A percentile compares a stretch with the other conserved stretches of the same genome.
Evolutionary conservation across 2,797 vertebrate species (phyloP).

Genomic region (Triplophysa yarkandensis): DNA sequence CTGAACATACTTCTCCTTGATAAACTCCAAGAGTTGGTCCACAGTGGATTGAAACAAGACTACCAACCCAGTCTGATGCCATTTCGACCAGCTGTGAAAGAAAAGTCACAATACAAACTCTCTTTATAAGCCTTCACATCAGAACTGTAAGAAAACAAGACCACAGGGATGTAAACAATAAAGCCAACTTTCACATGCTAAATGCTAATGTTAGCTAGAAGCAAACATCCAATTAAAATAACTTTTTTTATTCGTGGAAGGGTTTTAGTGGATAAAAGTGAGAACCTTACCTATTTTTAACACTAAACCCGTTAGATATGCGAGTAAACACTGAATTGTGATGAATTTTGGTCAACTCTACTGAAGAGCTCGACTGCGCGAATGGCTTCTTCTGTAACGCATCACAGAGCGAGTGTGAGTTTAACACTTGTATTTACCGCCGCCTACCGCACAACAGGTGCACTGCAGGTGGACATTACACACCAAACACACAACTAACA

Average conservation of each 20-base stretch:
- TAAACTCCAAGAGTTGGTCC: conserved; percentile 93
- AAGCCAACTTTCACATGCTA: neutral
- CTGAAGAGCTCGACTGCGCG: conserved; percentile 11
- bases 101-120: neutral
- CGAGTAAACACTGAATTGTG: neutral
- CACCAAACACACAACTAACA: no score
- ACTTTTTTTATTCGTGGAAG: neutral
- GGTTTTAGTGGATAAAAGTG: neutral
- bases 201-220: conserved; percentile 32
- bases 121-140: no score
- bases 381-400: conserved; percentile 26
- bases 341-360: conserved; percentile 22
- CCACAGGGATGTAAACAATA: no score
- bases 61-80: conserved; percentile 95
- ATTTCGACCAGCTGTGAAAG: conserved; percentile 64
- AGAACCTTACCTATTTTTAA: conserved; percentile 22
- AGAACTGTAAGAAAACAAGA: no score
- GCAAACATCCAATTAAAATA: neutral
- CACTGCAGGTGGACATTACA: neutral
- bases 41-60: conserved; percentile 96
- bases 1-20: conserved; percentile 92
- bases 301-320: neutral
- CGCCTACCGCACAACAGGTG: conserved; percentile 3
- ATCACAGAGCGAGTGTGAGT: neutral
- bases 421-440: conserved; percentile 18